Evolutionary conservation across 2,888 invertebrate genomes (phyloP), one percentile per base, ranked within the genome.

Genomic region (Deilephila porcellus): DNA sequence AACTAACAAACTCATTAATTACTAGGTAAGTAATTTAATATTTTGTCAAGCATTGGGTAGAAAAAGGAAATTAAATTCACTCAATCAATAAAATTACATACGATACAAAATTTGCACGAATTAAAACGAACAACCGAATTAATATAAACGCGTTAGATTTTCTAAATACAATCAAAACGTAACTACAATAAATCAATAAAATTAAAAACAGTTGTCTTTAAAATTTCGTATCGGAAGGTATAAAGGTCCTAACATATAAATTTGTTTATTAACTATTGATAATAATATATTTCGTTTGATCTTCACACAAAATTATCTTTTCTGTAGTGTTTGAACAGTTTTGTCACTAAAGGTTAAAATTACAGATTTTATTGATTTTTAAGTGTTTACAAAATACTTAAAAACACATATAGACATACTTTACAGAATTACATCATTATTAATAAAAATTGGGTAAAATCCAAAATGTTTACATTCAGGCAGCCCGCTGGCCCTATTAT

Each of bases 341-440:
- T 72, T 72, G 56, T 56, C 63, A 56, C 34, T 73, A 25, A 72
- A 72, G 72, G 72, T 72, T 67, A 72, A 19, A 25, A 19, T 37
- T 59, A 37, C 64, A 25, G 72, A 25, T 56, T 20, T 32, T 37
- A 20, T 67, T 64, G 59, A 72, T 56, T 45, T 64, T 67, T 25
- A 25, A 56, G 56, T 59, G 37, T 72, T 72, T 34, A 34, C 56
- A 32, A 64, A n/a, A 62, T 25, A 45, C 52, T 62, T 60, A 25
- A 7, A n/a, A 45, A 72, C n/a, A 63, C 6, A 63, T 72, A 25
- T 19, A 34, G 4, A 8, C 2, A 3, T 45, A n/a, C 20, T 11
- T 25, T 37, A 34, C n/a, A 34, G 4, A 20, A n/a, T n/a, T 37
- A 64, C 7, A 37, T 37, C 7, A 37, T n/a, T 19, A n/a, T 64